Conservation (phyloP, 1,140 invertebrate genomes). For the Callitettix versicolor region DNA sequence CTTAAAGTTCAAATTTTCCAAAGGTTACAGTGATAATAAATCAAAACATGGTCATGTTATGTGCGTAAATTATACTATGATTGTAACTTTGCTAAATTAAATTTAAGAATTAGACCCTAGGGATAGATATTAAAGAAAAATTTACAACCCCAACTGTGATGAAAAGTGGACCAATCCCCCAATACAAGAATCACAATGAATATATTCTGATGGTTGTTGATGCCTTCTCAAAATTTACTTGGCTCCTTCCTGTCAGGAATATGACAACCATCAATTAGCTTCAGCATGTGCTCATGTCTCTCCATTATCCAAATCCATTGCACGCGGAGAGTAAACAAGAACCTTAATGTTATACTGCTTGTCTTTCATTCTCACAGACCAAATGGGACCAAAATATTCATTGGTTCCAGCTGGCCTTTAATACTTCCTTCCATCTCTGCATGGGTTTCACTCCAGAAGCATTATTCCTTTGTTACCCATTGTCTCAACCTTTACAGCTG, state of each 20-base stretch:
- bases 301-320: neutral
- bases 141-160: no score
- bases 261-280: neutral
- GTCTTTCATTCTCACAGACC: neutral
- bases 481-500: neutral
- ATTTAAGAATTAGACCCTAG: no score
- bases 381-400: neutral
- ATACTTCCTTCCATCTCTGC: neutral
- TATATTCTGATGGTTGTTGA: neutral
- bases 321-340: slow-evolving; percentile 5
- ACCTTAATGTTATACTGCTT: neutral
- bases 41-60: no score
- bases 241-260: neutral
- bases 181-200: neutral
- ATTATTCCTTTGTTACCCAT: neutral
- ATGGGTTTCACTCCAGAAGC: neutral
- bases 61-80: no score
- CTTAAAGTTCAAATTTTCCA: no score
- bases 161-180: neutral
- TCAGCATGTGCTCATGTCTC: neutral
- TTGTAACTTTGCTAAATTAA: no score
- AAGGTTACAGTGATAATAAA: no score
- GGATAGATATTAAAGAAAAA: no score
- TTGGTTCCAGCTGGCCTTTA: slow-evolving; percentile 3
- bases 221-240: slow-evolving; percentile 3